Percentiles rank a stretch among this genome's conserved stretches.
phyloP scores from a whole-genome alignment of 1,140 invertebrate species.

The Whitmania pigra region DNA sequence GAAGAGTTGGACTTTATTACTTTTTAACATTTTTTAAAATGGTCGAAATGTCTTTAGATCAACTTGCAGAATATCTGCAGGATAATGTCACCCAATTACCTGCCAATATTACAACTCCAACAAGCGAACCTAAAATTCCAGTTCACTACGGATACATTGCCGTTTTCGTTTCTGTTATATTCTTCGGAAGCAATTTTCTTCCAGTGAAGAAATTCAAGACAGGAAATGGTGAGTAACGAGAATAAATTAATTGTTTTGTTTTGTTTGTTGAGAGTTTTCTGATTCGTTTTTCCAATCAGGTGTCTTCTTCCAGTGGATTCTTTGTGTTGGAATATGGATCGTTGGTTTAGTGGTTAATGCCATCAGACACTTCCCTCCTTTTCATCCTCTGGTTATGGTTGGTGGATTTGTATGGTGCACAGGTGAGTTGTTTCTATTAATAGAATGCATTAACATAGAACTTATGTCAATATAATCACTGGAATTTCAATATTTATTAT shows the following conservation, averaged over 20 bases:
- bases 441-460: background rate
- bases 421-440: constrained; percentile 28
- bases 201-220: constrained; percentile 43
- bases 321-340: constrained; percentile 36
- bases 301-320: constrained; percentile 42
- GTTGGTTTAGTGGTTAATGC: constrained; percentile 35
- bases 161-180: constrained; percentile 33
- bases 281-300: constrained; percentile 28
- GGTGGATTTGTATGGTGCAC: constrained; percentile 40
- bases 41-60: too few relatives aligned
- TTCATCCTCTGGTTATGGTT: constrained; percentile 38
- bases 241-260: background rate
- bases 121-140: constrained; percentile 24
- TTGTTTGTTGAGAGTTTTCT: too few relatives aligned
- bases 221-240: constrained; percentile 38
- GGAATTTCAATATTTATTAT: constrained; percentile 8
- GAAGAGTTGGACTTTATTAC: too few relatives aligned
- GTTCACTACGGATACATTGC: constrained; percentile 32
- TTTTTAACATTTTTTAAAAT: too few relatives aligned
- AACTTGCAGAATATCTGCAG: too few relatives aligned
- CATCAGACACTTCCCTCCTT: constrained; percentile 30
- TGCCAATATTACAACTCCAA: background rate
- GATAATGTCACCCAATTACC: too few relatives aligned
- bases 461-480: background rate
- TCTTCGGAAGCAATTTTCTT: constrained; percentile 42